phyloP scores from a whole-genome alignment of 92 coral and sea anemone species.

The Actinernus sp. region DNA sequence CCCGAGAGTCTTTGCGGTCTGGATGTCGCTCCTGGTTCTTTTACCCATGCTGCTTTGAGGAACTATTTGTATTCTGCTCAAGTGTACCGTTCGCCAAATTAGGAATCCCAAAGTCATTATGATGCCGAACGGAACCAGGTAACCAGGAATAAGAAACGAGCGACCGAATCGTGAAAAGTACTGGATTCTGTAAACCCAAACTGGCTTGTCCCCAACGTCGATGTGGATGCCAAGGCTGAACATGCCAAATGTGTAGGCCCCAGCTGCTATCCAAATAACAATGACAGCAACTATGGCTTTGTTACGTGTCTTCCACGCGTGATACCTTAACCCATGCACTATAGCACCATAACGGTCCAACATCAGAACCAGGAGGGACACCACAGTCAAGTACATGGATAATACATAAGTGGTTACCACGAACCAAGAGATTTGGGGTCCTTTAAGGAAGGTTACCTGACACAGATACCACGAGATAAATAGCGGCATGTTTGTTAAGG shows the following conservation, averaged over 20 bases:
- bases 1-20: constrained; percentile 88
- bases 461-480: constrained; percentile 83
- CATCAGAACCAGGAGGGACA: no score
- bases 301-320: constrained; percentile 75
- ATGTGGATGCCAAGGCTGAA: constrained; percentile 58
- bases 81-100: no score
- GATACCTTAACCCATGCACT: constrained; percentile 76
- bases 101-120: no score
- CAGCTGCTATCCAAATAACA: no score
- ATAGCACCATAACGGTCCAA: no score
- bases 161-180: no score
- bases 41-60: constrained; percentile 44
- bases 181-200: no score
- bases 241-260: no score
- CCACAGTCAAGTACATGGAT: constrained; percentile 68
- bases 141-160: no score
- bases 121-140: no score
- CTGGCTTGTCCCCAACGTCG: no score
- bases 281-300: constrained; percentile 68
- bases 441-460: constrained; percentile 54
- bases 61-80: no score
- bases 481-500: constrained; percentile 77
- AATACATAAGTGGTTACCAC: constrained; percentile 65
- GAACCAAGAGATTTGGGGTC: constrained; percentile 69
- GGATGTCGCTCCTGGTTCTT: constrained; percentile 61